Evolutionary conservation across 2,888 invertebrate genomes (phyloP), one percentile per base, ranked within the genome.

Genomic region (Pyrochroa serraticornis): DNA sequence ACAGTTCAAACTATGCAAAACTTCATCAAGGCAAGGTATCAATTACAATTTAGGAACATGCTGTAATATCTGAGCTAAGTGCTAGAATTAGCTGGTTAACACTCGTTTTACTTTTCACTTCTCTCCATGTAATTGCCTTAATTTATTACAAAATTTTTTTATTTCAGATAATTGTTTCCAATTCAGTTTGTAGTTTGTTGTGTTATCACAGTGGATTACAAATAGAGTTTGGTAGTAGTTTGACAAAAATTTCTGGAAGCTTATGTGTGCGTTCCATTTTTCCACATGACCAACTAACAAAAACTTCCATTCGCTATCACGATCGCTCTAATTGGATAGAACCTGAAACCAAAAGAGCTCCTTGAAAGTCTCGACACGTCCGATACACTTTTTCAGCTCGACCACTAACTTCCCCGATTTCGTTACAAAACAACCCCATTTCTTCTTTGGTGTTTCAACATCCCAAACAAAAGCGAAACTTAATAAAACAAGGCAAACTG

Each of bases 401-500:
- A 30, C 37, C 41, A 49, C 42, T 14, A 50, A 50, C 50, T 50
- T 50, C 50, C 44, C 37, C 33, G 49, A 51, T 46, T 57, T 51
- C 51, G 36, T 57, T 51, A 57, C 39, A 41, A 12, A 34, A 34
- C 14, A 33, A 43, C 33, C 36, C 13, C 38, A 41, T 51, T 34
- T 38, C 38, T 30, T 14, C 8, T 7, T 36, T 53, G 48, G 55
- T 58, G 53, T 54, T 49, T 58, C 58, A 58, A 57, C 50, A 42
- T 42, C 58, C 43, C 39, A 53, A 63, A 60, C 63, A 63, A 58
- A 60, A 63, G 56, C 47, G 55, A 63, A 63, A 63, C 60, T 63
- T 52, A 60, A 63, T 63, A 63, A 63, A 63, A 63, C 63, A 63
- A 59, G 52, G 45, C 49, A 50, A 46, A 48, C 60, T 52, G 52